Percentiles rank a stretch among this genome's conserved stretches.
These are phyloP conservation scores for Xanthia icteritia DNA, from an alignment of 2,888 invertebrate species.

Conservation along the genomic window DNA sequence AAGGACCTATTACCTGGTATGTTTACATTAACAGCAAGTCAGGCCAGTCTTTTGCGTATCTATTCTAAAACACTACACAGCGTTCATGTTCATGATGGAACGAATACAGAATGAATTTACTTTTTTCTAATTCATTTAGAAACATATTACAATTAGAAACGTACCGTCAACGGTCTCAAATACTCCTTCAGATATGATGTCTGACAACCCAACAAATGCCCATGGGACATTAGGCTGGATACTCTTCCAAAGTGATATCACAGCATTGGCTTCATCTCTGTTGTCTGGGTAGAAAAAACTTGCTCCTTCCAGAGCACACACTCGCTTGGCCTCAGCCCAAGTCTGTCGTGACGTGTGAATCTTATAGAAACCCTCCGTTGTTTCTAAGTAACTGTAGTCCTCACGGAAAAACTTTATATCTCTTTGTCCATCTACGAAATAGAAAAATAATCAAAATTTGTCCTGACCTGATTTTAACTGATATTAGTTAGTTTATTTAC, in stretches of 20 bases:
- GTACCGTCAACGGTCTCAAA: no score
- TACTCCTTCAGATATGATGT: no score
- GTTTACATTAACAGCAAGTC: background rate
- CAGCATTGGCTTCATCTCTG: constrained; percentile 10
- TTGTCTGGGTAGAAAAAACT: constrained; percentile 19
- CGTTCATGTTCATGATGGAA: background rate
- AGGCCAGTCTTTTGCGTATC: background rate
- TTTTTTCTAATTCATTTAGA: no score
- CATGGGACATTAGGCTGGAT: no score
- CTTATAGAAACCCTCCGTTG: constrained; percentile 19
- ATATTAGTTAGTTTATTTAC: background rate
- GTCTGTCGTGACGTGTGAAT: background rate
- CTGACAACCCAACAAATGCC: no score
- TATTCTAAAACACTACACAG: background rate
- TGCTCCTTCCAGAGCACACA: constrained; percentile 31
- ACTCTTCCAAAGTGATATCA: constrained; percentile 1
- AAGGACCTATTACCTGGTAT: background rate
- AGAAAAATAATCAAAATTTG: background rate
- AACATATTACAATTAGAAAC: no score
- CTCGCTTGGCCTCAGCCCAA: constrained; percentile 16
- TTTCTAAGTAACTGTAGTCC: constrained; percentile 23
- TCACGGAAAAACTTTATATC: constrained; percentile 10
- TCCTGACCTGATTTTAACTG: background rate
- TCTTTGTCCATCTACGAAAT: constrained; percentile 16
- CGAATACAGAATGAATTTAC: no score